phyloP scores from a whole-genome alignment of 2,888 invertebrate species.

The Bhutanitis thaidina region DNA sequence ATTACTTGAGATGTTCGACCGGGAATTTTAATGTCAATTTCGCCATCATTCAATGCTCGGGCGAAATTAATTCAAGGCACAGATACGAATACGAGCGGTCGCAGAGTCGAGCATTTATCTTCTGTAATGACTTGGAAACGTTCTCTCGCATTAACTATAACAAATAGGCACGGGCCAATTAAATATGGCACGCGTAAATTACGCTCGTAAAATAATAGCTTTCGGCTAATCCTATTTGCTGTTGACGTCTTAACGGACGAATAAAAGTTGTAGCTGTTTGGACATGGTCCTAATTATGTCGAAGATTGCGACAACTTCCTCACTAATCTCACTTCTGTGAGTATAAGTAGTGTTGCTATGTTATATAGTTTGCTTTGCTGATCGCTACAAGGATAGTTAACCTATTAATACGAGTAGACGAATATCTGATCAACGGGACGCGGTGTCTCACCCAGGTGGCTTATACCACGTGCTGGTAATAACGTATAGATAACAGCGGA shows the following conservation, averaged over 20 bases:
- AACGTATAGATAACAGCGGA: too few species aligned
- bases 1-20: conserved; percentile 75
- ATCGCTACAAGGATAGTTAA: too few species aligned
- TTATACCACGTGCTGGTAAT: conserved; percentile 47
- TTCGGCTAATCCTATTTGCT: conserved; percentile 43
- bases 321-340: neutral
- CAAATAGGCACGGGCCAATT: conserved; percentile 63
- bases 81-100: conserved; percentile 47
- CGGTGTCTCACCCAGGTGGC: conserved; percentile 40
- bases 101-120: conserved; percentile 56
- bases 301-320: conserved; percentile 9
- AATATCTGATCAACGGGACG: too few species aligned
- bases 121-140: conserved; percentile 68
- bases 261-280: conserved; percentile 35
- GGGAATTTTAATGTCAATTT: conserved; percentile 77
- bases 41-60: conserved; percentile 74
- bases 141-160: conserved; percentile 57
- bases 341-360: neutral
- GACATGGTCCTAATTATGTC: conserved; percentile 26
- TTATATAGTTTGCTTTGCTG: neutral
- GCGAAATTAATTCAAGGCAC: conserved; percentile 68
- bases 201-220: conserved; percentile 51
- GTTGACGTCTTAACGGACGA: conserved; percentile 32
- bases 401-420: too few species aligned
- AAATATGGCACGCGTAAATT: conserved; percentile 64